Evolutionary conservation across 1,140 invertebrate species (phyloP), one percentile per base, ranked within the genome.

Genomic region (Oncopeltus fasciatus): DNA sequence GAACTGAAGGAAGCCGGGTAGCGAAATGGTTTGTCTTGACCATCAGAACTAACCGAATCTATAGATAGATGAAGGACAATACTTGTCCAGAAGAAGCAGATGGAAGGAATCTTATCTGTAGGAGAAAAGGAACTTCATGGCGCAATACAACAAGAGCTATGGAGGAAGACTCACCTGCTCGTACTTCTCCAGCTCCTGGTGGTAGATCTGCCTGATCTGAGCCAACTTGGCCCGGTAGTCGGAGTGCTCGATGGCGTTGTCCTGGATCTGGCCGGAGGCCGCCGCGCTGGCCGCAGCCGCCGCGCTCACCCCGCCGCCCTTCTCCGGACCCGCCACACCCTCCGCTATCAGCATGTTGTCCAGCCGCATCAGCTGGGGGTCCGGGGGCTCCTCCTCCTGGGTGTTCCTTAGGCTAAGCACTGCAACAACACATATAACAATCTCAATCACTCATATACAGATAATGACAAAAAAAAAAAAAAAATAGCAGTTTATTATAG

Each of bases 271-370:
- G 74, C 84, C 74, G 76, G 84, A 81, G 66, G 87, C 83, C 14
- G 93, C 92, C 16, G 92, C 92, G 0, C 88, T 87, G 3, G 89
- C 89, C 29, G 88, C 92, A 0, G 92, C 90, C 3, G 94, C 92
- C 1, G 91, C 90, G 5, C 88, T 87, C 0, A 90, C 89, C 0
- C 92, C 92, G 16, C 93, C 92, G 18, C 92, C 93, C 73, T 97
- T 98, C 72, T 98, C 95, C 0, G 95, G 95, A 0, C 95, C 95
- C 3, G 95, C 94, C 14, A 99, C 95, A 38, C 96, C 96, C 76
- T 99, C 97, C 0, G 97, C 97, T 67, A 98, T 95, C 71, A 99
- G 78, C 97, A 99, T 99, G 76, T 99, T 99, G 77, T 99, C 96
- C 71, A 99, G 76, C 68, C 97, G 81, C 92, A 99, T 98, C 63